Base-by-base conservation (phyloP, 2,797 vertebrate species). In the Streptopelia turtur region DNA sequence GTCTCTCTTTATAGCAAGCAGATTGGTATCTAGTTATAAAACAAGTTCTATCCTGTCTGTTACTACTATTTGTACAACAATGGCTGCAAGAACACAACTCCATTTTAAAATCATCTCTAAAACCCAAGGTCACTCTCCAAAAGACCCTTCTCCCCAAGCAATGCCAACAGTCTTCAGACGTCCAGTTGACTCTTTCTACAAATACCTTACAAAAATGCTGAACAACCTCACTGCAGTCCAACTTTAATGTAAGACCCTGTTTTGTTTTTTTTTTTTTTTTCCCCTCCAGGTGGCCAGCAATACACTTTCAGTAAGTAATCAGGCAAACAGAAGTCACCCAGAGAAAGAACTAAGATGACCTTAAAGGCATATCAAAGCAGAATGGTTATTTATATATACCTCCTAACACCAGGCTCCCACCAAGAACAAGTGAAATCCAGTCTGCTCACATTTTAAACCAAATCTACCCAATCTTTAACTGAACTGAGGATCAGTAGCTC, bases 341-440 rank as follows among this genome's bases (percentile, higher is more conserved):
- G 27, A 83, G 52, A 74, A 71, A 72, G 45, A 77, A 61, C 57
- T 31, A 78, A 28, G 13, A 68, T 86, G 87, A 92, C 89, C 57
- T 91, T 45, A 88, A 69, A 84, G 52, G 39, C 56, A 70, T 27
- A 27, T 59, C 69, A 85, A 80, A 37, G n/a, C 75, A 33, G n/a
- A 63, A 68, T 10, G 24, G 39, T 83, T 86, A 91, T 86, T 87
- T 83, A 84, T 82, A 93, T 83, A 84, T 82, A 93, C 77, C 47
- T 78, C 50, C 39, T 27, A 59, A 89, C 18, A 59, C 22, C 47
- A 64, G 24, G 25, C 22, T 83, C 52, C 23, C 37, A 81, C 65
- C 33, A 76, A 37, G 22, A 76, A 5, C 17, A 79, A 68, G 31
- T n/a, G 30, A 90, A 93, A 86, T 55, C 22, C 28, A 56, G 16